Percentiles rank a stretch among this genome's conserved stretches.
phyloP scores from a whole-genome alignment of 2,797 vertebrate genomes.

The Gymnoscopelus braueri region DNA sequence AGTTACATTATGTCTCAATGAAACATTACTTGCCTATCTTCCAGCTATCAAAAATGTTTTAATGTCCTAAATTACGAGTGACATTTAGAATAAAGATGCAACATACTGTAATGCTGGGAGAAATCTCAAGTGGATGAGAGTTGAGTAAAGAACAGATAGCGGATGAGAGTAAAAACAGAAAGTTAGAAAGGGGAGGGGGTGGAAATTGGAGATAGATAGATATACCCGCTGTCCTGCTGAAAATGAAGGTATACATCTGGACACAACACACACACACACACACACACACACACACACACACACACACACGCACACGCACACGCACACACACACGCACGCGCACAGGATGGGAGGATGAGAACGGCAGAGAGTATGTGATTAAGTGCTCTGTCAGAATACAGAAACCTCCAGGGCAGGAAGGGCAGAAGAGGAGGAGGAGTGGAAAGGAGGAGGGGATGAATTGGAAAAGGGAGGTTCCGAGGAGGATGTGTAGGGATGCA shows the following conservation, averaged over 20 bases:
- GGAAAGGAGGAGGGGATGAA: slow-evolving; percentile 54
- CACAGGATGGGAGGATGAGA: slow-evolving; percentile 44
- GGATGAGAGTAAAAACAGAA: slow-evolving; percentile 41
- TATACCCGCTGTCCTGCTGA: slow-evolving; percentile 51
- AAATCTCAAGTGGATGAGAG: slow-evolving; percentile 1
- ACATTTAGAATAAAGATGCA: not conserved
- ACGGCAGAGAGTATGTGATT: slow-evolving; percentile 73
- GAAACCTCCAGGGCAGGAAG: slow-evolving; percentile 69
- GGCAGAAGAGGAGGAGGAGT: slow-evolving; percentile 62
- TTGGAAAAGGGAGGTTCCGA: slow-evolving; percentile 54
- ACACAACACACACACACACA: slow-evolving; percentile 20
- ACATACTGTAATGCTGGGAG: not conserved
- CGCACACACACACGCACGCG: slow-evolving; percentile 12
- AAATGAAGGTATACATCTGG: slow-evolving; percentile 68
- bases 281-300: not conserved
- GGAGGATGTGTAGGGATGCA: slow-evolving; percentile 53
- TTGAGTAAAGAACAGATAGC: slow-evolving; percentile 15
- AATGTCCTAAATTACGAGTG: no score
- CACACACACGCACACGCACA: slow-evolving; percentile 17
- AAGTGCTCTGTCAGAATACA: slow-evolving; percentile 75
- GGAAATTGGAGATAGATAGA: slow-evolving; percentile 39
- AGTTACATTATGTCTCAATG: no score
- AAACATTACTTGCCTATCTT: no score
- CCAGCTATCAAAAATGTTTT: no score
- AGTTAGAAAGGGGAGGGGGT: slow-evolving; percentile 24